Conservation (phyloP, 2,888 invertebrate species). For the Eretmocerus hayati region DNA sequence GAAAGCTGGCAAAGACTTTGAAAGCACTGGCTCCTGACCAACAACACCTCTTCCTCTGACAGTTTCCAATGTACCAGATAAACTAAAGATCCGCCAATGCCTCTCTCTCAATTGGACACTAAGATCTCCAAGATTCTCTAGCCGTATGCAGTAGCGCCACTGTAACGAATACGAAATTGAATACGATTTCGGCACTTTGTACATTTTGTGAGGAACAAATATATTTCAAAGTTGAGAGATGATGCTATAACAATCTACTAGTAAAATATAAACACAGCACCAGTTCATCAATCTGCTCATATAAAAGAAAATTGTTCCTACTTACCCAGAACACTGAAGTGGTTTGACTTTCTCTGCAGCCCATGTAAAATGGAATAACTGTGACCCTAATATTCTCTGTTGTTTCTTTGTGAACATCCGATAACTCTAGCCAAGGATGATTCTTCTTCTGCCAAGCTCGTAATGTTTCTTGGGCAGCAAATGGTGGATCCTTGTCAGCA, state of each 20-base stretch:
- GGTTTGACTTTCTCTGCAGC: slow-evolving; percentile 84
- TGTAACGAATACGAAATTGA: too few relatives aligned
- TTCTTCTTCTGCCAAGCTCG: slow-evolving; percentile 96
- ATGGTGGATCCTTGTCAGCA: slow-evolving; percentile 80
- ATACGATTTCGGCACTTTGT: too few relatives aligned
- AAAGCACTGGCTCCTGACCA: slow-evolving; percentile 94
- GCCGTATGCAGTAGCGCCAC: slow-evolving; percentile 97
- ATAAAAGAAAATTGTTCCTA: not conserved
- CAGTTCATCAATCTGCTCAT: too few relatives aligned
- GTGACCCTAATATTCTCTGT: slow-evolving; percentile 94
- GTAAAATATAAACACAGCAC: not conserved
- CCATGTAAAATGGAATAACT: slow-evolving; percentile 98
- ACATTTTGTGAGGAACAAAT: too few relatives aligned
- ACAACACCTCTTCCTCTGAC: slow-evolving; percentile 92
- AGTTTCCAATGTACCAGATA: slow-evolving; percentile 89
- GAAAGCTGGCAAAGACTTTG: slow-evolving; percentile 83
- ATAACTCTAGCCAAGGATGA: slow-evolving; percentile 92
- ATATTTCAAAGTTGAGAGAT: not conserved
- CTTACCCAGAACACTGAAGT: slow-evolving; percentile 86
- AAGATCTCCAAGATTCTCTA: slow-evolving; percentile 86
- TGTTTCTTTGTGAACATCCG: slow-evolving; percentile 95
- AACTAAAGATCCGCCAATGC: slow-evolving; percentile 97
- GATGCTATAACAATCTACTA: not conserved
- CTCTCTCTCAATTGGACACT: slow-evolving; percentile 90
- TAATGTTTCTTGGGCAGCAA: slow-evolving; percentile 80